A percentile compares a stretch with the other conserved stretches of the same genome.
These are phyloP conservation scores for Centruroides vittatus DNA, from an alignment of 1,140 invertebrate genomes.

Conservation along the genomic window DNA sequence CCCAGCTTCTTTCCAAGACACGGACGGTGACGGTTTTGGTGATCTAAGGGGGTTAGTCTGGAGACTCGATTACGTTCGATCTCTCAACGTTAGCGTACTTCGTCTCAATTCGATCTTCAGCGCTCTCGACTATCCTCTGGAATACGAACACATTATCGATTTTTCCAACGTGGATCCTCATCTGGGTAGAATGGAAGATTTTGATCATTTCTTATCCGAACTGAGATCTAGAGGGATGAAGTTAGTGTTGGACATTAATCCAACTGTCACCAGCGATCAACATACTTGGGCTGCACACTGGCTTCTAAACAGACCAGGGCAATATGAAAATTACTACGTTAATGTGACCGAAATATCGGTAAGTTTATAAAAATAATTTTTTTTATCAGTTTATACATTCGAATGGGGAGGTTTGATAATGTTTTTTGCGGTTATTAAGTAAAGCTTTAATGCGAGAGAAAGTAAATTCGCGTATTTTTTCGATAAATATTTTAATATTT, in stretches of 20 bases:
- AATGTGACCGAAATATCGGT: not conserved
- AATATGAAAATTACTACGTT: slow-evolving; percentile 7
- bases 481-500: too few relatives aligned
- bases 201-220: slow-evolving; percentile 40
- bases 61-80: slow-evolving; percentile 43
- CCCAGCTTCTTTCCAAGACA: slow-evolving; percentile 62
- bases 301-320: slow-evolving; percentile 5
- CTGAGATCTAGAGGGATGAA: slow-evolving; percentile 51
- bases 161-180: slow-evolving; percentile 42
- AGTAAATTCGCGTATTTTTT: too few relatives aligned
- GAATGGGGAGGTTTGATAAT: too few relatives aligned
- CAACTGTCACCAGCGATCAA: slow-evolving; percentile 17
- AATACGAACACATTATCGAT: slow-evolving; percentile 46
- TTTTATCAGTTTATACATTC: too few relatives aligned
- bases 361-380: too few relatives aligned
- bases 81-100: slow-evolving; percentile 47
- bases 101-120: slow-evolving; percentile 58
- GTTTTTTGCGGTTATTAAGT: too few relatives aligned
- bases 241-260: slow-evolving; percentile 48
- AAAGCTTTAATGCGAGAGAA: too few relatives aligned
- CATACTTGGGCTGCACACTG: slow-evolving; percentile 20
- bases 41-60: slow-evolving; percentile 14
- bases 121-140: slow-evolving; percentile 49
- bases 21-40: slow-evolving; percentile 32
- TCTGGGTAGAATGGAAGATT: slow-evolving; percentile 48